Conservation (phyloP, 2,888 invertebrate genomes). For the Ormyrus nitidulus region DNA sequence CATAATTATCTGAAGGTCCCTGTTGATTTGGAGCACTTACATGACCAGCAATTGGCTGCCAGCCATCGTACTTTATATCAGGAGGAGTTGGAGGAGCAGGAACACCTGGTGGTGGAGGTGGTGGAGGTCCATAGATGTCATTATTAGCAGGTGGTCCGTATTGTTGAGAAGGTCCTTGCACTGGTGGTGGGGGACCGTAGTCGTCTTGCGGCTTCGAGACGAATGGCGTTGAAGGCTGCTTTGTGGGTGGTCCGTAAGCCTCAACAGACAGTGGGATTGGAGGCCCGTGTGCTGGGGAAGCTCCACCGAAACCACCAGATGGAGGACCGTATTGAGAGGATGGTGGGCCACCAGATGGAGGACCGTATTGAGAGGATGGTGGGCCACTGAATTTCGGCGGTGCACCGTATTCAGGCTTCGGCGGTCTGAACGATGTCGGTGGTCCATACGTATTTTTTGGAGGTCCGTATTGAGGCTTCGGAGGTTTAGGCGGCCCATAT, state of each 20-base stretch:
- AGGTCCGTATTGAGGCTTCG: slow-evolving; percentile 74
- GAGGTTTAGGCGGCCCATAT: slow-evolving; percentile 63
- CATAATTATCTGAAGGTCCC: slow-evolving; percentile 31
- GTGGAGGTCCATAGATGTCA: slow-evolving; percentile 79
- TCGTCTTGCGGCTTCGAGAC: slow-evolving; percentile 64
- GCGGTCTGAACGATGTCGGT: slow-evolving; percentile 60
- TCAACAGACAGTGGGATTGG: slow-evolving; percentile 69
- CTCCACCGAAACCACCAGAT: slow-evolving; percentile 46
- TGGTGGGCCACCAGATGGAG: slow-evolving; percentile 67
- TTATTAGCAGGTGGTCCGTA: slow-evolving; percentile 74
- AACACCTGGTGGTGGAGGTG: slow-evolving; percentile 82
- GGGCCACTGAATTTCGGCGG: slow-evolving; percentile 72
- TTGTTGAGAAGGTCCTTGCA: slow-evolving; percentile 52
- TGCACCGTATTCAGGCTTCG: slow-evolving; percentile 59
- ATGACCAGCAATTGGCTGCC: slow-evolving; percentile 90
- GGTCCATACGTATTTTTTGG: slow-evolving; percentile 73
- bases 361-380: slow-evolving; percentile 69
- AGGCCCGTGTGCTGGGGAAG: slow-evolving; percentile 62
- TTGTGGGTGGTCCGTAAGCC: slow-evolving; percentile 71
- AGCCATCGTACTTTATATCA: slow-evolving; percentile 87
- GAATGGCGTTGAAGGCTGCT: slow-evolving; percentile 54
- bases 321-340: slow-evolving; percentile 65
- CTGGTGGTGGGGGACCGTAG: slow-evolving; percentile 63
- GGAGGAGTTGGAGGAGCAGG: slow-evolving; percentile 86
- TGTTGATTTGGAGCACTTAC: slow-evolving; percentile 68